Percentiles rank a stretch among this genome's conserved stretches.
phyloP scores from a whole-genome alignment of 2,888 invertebrate species.

The Hecatera dysodea region DNA sequence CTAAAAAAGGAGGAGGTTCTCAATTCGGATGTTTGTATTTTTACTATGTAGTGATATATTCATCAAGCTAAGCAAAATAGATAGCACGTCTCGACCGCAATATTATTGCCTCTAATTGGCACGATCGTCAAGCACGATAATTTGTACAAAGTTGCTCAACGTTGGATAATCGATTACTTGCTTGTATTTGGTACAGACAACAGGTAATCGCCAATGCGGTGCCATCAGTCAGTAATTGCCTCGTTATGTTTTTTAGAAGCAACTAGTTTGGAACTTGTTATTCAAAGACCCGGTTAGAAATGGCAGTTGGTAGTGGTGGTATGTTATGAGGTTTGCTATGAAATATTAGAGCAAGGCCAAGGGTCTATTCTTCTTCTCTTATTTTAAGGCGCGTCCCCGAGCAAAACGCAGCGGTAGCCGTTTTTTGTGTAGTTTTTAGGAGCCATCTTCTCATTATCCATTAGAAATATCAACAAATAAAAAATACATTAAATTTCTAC shows the following conservation, averaged over 20 bases:
- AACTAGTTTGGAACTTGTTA: constrained; percentile 35
- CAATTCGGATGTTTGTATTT: too few species aligned
- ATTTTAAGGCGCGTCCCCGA: too few species aligned
- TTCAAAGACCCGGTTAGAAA: background rate
- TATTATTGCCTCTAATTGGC: constrained; percentile 55
- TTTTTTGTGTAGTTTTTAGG: too few species aligned
- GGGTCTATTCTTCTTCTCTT: background rate
- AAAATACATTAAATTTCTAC: too few species aligned
- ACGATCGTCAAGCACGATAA: constrained; percentile 52
- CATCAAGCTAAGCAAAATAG: constrained; percentile 1
- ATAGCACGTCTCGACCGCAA: constrained; percentile 28
- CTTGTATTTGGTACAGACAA: constrained; percentile 40
- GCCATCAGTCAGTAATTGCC: constrained; percentile 42
- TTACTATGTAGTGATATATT: too few species aligned
- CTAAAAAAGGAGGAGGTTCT: too few species aligned
- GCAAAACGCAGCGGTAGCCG: too few species aligned
- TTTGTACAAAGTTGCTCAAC: constrained; percentile 56
- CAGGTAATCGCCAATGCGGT: constrained; percentile 47
- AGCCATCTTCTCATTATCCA: too few species aligned
- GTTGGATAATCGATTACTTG: constrained; percentile 61
- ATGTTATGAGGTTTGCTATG: background rate
- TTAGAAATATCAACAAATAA: too few species aligned
- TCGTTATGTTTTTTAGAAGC: constrained; percentile 40
- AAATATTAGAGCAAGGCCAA: background rate
- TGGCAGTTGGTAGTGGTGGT: background rate